These are phyloP conservation scores for Pocillopora meandrina DNA, from an alignment of 92 coral and sea anemone species.

Conservation along the genomic window DNA sequence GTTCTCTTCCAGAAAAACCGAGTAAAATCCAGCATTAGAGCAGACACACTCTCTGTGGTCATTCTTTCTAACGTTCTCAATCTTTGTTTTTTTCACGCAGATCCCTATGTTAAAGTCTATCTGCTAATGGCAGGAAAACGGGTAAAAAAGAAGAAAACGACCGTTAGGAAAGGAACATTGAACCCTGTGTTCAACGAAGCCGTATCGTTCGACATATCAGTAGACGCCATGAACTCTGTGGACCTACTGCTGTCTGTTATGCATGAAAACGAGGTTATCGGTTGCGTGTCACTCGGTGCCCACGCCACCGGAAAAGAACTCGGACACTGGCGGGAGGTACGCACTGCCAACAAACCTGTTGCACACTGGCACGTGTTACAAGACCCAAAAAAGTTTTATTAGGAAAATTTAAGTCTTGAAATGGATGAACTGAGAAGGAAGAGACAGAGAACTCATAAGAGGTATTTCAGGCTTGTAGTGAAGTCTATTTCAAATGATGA, in stretches of 20 bases:
- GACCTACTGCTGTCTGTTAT: conserved; percentile 88
- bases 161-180: conserved; percentile 75
- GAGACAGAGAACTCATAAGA: not conserved
- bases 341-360: conserved; percentile 77
- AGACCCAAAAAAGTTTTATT: conserved; percentile 84
- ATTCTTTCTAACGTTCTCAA: not conserved
- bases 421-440: not conserved
- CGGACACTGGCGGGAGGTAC: conserved; percentile 83
- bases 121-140: conserved; percentile 83
- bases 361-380: conserved; percentile 89
- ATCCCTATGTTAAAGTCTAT: conserved; percentile 87
- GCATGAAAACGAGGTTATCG: conserved; percentile 88
- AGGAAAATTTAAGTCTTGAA: not conserved
- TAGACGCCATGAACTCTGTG: conserved; percentile 70
- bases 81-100: conserved; percentile 25
- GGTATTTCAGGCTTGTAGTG: too few species aligned
- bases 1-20: too few species aligned
- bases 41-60: too few species aligned
- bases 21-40: too few species aligned
- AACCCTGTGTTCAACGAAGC: conserved; percentile 96
- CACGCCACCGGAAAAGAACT: conserved; percentile 73
- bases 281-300: conserved; percentile 85
- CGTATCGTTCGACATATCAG: conserved; percentile 81
- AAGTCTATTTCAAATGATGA: too few species aligned
- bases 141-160: conserved; percentile 85